Base-by-base conservation (phyloP, 2,888 invertebrate species). In the Tiliacea citrago region DNA sequence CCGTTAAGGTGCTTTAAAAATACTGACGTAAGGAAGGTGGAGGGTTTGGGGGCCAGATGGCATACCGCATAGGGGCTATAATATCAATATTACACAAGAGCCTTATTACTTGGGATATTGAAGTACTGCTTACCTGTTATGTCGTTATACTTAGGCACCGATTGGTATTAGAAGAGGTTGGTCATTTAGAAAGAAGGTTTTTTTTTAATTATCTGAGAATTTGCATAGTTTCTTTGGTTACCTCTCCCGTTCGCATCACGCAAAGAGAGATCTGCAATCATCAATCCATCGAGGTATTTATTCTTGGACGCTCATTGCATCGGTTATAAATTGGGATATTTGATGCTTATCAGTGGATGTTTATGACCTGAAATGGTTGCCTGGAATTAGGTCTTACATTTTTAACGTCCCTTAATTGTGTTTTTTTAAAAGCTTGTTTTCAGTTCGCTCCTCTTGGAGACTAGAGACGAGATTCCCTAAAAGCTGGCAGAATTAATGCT, bases 1-100 rank as follows among this genome's bases (percentile, higher is more conserved):
- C 55, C 76, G 72, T 86, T 83, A 83, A 60, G 83, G 60, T 83
- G 68, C 82, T 83, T 83, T 84, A 81, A 81, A 86, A 84, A 75
- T 81, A 77, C 87, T 72, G 81, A 86, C 74, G 84, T 74, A 68
- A 65, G 87, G 60, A 77, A 75, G 70, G 70, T 72, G 53, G 73
- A 80, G 81, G 72, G 69, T 63, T 75, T 73, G 35, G 62, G 70
- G 62, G 39, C 61, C 83, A 71, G 62, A 60, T 81, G 81, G 68
- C 21, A 83, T 79, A 62, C 84, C 79, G 35, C 42, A 67, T 75
- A 72, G 18, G 24, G 69, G 60, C 47, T 49, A 60, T 86, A 75
- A 75, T 66, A 68, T 84, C 62, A 86, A 75, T 73, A 79, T 85
- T 82, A 82, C 82, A 61, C 70, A 51, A 69, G 58, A 51, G 45